Evolutionary conservation across 1,140 invertebrate species (phyloP).

Genomic region (Mactra quadrangularis): DNA sequence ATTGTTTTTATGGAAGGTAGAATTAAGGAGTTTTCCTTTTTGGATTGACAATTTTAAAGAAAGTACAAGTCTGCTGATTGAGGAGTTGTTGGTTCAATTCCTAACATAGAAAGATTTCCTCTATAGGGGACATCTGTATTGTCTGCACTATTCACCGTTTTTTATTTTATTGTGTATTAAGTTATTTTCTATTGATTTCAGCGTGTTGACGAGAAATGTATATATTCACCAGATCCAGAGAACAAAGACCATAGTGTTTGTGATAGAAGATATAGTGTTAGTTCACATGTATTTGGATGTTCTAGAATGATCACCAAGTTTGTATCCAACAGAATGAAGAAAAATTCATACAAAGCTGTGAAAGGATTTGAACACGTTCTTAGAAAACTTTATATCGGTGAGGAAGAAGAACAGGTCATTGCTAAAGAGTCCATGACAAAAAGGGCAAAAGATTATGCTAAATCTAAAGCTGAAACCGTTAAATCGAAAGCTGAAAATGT

Average conservation of each 20-base stretch:
- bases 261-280: slow-evolving; percentile 92
- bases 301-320: slow-evolving; percentile 94
- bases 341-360: slow-evolving; percentile 92
- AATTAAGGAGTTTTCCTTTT: no score
- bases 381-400: slow-evolving; percentile 61
- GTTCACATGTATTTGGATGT: slow-evolving; percentile 92
- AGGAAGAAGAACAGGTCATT: neutral
- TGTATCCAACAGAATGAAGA: slow-evolving; percentile 93
- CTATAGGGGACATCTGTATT: no score
- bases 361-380: slow-evolving; percentile 89
- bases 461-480: slow-evolving; percentile 7
- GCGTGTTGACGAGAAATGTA: slow-evolving; percentile 94
- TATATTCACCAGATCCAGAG: slow-evolving; percentile 89
- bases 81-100: no score
- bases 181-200: slow-evolving; percentile 84
- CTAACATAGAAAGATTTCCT: no score
- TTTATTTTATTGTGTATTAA: no score
- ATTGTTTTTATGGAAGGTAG: no score
- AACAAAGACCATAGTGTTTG: slow-evolving; percentile 91
- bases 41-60: no score
- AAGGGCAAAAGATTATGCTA: slow-evolving; percentile 24
- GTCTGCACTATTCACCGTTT: no score
- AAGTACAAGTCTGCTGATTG: no score
- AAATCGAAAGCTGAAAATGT: slow-evolving; percentile 16
- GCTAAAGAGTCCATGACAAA: neutral